These are phyloP conservation scores for Xanthia togata DNA, from an alignment of 2,888 invertebrate species.

Conservation along the genomic window DNA sequence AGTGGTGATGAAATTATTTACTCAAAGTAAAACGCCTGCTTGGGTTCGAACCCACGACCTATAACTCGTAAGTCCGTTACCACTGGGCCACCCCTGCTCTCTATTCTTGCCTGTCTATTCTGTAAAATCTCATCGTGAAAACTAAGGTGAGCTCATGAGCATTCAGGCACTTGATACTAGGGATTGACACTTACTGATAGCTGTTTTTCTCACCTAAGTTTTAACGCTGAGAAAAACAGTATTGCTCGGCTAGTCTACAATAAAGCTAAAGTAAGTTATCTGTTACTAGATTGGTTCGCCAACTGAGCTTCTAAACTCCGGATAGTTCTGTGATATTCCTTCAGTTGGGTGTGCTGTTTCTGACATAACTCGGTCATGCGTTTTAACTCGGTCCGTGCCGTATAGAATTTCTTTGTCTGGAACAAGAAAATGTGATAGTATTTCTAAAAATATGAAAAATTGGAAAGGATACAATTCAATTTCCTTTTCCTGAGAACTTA, in stretches of 20 bases:
- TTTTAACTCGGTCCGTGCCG: constrained; percentile 82
- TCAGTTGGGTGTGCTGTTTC: constrained; percentile 85
- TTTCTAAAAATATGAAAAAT: neutral
- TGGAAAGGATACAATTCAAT: neutral
- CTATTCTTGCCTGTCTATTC: too few species aligned
- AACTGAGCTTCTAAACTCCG: constrained; percentile 80
- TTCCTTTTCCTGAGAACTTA: neutral
- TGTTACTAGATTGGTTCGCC: constrained; percentile 77
- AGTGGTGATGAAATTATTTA: too few species aligned
- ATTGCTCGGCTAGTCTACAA: neutral
- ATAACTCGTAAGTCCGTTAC: too few species aligned
- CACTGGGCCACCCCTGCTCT: too few species aligned
- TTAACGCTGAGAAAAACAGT: too few species aligned
- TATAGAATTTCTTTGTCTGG: constrained; percentile 87
- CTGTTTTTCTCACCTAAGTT: too few species aligned
- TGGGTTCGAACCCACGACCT: too few species aligned
- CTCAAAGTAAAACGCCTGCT: too few species aligned
- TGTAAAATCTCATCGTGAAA: too few species aligned
- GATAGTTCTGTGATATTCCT: constrained; percentile 83
- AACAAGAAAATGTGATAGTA: constrained; percentile 30
- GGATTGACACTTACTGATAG: neutral
- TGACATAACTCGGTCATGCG: constrained; percentile 85
- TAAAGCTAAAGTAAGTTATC: neutral
- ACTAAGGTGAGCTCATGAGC: too few species aligned
- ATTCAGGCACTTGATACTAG: too few species aligned